Evolutionary conservation across 2,113 vertebrate species (phyloP).

Genomic region (Pygoscelis antarcticus): DNA sequence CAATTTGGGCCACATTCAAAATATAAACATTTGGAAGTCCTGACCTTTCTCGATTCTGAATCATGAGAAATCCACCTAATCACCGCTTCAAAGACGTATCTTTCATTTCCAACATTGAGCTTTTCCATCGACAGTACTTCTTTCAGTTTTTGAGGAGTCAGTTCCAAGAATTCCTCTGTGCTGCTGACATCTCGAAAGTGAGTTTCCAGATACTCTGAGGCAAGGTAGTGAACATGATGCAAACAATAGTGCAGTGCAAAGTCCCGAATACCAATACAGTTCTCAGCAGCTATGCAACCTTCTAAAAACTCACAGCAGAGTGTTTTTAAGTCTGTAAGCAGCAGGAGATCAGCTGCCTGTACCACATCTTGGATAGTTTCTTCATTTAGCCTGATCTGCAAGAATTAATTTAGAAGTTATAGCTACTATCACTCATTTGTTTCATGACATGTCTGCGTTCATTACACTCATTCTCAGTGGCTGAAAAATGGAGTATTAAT

Average conservation of each 20-base stretch:
- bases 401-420: conserved; percentile 58
- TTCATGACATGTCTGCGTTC: conserved; percentile 15
- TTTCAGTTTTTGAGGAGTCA: conserved; percentile 86
- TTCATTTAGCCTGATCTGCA: conserved; percentile 91
- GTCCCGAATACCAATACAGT: conserved; percentile 96
- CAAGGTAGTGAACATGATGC: conserved; percentile 90
- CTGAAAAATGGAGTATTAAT: conserved; percentile 6
- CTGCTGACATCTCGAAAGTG: conserved; percentile 93
- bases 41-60: conserved; percentile 88
- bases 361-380: conserved; percentile 98
- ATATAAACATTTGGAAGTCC: neutral
- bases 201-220: conserved; percentile 96
- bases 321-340: conserved; percentile 93
- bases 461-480: conserved; percentile 9
- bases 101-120: conserved; percentile 95
- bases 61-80: conserved; percentile 93
- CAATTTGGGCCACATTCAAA: neutral
- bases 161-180: conserved; percentile 93
- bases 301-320: conserved; percentile 97
- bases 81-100: conserved; percentile 92
- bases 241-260: conserved; percentile 97
- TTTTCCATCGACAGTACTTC: conserved; percentile 95
- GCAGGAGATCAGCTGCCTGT: conserved; percentile 94
- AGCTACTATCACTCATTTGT: conserved; percentile 18
- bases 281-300: conserved; percentile 95